Evolutionary conservation across 2,113 vertebrate species (phyloP).

Genomic region (Coturnix japonica): DNA sequence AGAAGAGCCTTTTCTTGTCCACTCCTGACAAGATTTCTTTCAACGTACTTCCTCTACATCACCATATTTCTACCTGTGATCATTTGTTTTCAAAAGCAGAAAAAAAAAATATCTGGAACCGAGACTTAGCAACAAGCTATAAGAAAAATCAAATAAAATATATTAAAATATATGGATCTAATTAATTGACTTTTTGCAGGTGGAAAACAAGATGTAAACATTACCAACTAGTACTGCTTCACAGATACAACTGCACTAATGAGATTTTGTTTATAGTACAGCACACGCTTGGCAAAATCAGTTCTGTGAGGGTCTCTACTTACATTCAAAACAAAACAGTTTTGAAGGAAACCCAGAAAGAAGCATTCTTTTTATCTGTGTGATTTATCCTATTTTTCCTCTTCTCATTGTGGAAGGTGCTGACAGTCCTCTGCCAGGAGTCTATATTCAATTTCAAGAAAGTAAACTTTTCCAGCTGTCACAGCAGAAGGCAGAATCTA

Average conservation of each 20-base stretch:
- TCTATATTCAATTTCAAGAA: background rate
- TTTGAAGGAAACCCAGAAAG: background rate
- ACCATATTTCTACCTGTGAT: background rate
- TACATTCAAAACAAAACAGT: background rate
- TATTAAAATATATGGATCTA: background rate
- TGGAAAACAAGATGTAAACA: background rate
- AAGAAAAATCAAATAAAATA: background rate
- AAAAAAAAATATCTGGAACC: background rate
- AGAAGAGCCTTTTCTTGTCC: background rate
- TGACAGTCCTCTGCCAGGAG: background rate
- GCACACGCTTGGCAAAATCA: background rate
- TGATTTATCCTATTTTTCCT: background rate
- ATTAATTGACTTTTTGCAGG: background rate
- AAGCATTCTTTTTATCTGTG: background rate
- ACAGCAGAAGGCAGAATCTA: background rate
- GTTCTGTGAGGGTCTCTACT: background rate
- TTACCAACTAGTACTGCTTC: background rate
- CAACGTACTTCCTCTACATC: background rate
- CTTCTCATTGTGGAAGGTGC: background rate
- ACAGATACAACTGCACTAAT: background rate
- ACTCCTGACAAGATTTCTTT: background rate
- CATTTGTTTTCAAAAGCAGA: background rate
- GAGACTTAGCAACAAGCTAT: background rate
- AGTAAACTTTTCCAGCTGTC: slow-evolving; percentile 15
- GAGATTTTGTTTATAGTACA: background rate